phyloP scores from a whole-genome alignment of 2,797 vertebrate genomes.

The Hephaestus fuliginosus region DNA sequence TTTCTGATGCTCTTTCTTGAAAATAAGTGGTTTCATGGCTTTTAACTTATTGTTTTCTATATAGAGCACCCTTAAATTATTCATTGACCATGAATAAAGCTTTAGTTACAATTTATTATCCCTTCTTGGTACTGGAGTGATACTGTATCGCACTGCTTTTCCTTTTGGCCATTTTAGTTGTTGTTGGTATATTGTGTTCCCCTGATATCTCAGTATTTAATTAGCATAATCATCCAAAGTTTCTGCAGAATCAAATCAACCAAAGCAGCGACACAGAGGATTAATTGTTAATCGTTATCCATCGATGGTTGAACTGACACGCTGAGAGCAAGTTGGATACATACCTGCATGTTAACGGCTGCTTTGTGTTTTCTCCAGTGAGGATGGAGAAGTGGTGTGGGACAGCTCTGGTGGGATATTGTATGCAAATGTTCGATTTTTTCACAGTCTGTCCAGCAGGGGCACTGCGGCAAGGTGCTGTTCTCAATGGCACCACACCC shows the following conservation, averaged over 20 bases:
- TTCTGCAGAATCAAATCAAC: background rate
- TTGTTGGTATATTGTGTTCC: background rate
- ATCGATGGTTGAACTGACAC: background rate
- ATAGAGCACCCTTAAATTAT: background rate
- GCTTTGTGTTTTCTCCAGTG: too few species aligned
- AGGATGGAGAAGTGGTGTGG: background rate
- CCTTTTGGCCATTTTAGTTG: background rate
- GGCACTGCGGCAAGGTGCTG: constrained; percentile 88
- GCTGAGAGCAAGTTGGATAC: background rate
- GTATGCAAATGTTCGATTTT: constrained; percentile 15
- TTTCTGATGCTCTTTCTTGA: too few species aligned
- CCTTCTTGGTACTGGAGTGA: background rate
- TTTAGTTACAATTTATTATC: background rate
- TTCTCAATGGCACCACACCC: constrained; percentile 91
- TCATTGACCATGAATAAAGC: background rate
- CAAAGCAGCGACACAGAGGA: background rate
- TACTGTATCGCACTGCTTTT: background rate
- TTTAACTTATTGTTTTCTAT: background rate
- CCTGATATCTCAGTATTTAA: background rate
- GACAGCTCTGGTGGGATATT: background rate
- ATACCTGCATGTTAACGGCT: background rate
- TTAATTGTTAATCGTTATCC: background rate
- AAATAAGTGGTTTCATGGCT: too few species aligned
- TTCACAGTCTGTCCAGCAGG: constrained; percentile 84
- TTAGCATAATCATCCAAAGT: background rate